Base-by-base conservation (phyloP, 1,140 invertebrate genomes). In the Lordiphosa stackelbergi region DNA sequence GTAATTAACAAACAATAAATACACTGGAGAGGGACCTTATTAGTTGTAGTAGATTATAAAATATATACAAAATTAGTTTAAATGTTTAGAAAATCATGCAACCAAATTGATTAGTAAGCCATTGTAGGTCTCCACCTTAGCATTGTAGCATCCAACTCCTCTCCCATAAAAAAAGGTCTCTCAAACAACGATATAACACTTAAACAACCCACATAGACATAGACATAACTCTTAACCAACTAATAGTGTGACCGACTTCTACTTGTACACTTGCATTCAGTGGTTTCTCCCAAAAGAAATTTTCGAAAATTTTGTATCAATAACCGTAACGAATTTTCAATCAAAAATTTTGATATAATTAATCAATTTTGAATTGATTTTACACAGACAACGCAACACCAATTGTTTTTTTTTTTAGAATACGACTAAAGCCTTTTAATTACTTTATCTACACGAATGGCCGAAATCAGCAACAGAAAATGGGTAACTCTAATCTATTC, bases 21-120 rank as follows among this genome's bases (percentile, higher is more conserved):
- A 83, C 68, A 83, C 77, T 83, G 77, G 77, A 77, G 77, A 83
- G 77, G 77, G 77, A 83, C 77, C 77, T 83, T 83, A 83, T 83
- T 83, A 83, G 78, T 69, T 78, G 61, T 83, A 81, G 77, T 45
- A 41, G 34, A 38, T 81, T 58, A 53, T 69, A 66, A 53, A 13
- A 68, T 35, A 31, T 54, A 43, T 59, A 19, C 19, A 46, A 38
- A 42, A 42, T 45, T 28, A 34, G 41, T 66, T 53, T 35, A 54
- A 69, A 52, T 36, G 58, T 66, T 42, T 69, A 74, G 37, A 62
- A 70, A 42, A 48, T 41, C 28, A 34, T 41, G 31, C 34, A 49
- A 51, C 22, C 12, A 8, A 24, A 37, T 51, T 22, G 34, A 41
- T n/a, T 64, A 45, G 59, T 65, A 61, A 54, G 37, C 13, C 36